A percentile compares a stretch with the other conserved stretches of the same genome.
Conservation (phyloP, 2,888 invertebrate species). For the Noctua pronuba region DNA sequence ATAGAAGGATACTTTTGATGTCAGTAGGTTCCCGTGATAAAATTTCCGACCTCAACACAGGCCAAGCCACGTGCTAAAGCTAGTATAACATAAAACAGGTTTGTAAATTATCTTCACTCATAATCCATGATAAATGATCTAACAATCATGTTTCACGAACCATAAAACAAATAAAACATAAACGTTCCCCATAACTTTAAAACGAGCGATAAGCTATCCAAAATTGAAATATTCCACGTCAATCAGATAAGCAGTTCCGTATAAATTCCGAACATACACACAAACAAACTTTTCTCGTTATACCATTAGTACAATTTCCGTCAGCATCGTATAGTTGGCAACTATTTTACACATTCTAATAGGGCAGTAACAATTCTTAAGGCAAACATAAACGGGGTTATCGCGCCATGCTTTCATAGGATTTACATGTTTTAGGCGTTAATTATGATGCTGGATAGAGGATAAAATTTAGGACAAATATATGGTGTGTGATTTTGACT, state of each 20-base stretch:
- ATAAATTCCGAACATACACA: slow-evolving; percentile 37
- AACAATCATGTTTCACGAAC: background rate
- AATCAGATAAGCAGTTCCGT: slow-evolving; percentile 49
- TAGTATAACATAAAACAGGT: background rate
- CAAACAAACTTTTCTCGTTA: slow-evolving; percentile 56
- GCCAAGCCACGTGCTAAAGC: background rate
- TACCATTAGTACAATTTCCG: slow-evolving; percentile 53
- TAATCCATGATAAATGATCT: background rate
- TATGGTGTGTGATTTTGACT: slow-evolving; percentile 2
- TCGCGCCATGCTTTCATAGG: slow-evolving; percentile 21
- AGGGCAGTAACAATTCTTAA: slow-evolving; percentile 44
- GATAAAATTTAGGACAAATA: slow-evolving; percentile 23
- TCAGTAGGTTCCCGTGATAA: background rate
- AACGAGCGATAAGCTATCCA: slow-evolving; percentile 5
- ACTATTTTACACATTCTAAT: slow-evolving; percentile 49
- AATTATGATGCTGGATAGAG: slow-evolving; percentile 31
- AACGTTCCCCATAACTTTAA: slow-evolving; percentile 11
- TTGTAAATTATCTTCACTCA: background rate
- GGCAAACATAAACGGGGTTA: slow-evolving; percentile 34
- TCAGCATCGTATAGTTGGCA: slow-evolving; percentile 31
- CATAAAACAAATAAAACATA: slow-evolving; percentile 3
- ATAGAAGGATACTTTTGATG: background rate
- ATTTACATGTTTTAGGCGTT: slow-evolving; percentile 41
- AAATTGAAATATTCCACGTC: slow-evolving; percentile 46
- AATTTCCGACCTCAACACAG: background rate